Evolutionary conservation across 2,113 vertebrate species (phyloP).

Genomic region (Cathartes aura): DNA sequence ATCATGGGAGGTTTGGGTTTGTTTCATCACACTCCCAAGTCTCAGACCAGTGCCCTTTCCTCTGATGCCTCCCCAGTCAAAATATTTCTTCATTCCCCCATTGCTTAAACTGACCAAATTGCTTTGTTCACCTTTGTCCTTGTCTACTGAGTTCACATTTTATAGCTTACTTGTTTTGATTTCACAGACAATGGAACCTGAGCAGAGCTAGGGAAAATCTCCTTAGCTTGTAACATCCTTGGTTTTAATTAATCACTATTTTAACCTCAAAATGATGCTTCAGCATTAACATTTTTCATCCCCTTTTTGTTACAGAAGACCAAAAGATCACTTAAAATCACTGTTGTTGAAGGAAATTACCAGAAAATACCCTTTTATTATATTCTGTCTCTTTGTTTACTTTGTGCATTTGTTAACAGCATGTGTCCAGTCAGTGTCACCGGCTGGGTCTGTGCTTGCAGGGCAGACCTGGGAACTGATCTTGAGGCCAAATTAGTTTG

Average conservation of each 20-base stretch:
- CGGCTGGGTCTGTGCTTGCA: neutral
- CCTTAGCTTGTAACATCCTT: neutral
- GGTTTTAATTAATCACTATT: neutral
- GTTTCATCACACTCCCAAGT: neutral
- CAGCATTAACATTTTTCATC: neutral
- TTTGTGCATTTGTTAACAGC: constrained; percentile 10
- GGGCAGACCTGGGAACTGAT: neutral
- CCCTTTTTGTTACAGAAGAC: neutral
- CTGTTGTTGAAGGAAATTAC: neutral
- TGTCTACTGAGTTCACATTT: neutral
- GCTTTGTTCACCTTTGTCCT: neutral
- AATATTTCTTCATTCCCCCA: constrained; percentile 22
- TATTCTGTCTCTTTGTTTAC: neutral
- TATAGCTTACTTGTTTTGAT: neutral
- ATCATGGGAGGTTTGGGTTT: neutral
- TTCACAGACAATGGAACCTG: neutral
- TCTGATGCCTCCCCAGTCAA: neutral
- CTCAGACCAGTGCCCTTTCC: neutral
- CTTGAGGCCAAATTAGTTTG: neutral
- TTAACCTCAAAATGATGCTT: neutral
- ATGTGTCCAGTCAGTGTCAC: neutral
- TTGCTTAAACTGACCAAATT: constrained; percentile 2
- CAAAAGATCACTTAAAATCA: neutral
- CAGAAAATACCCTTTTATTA: neutral
- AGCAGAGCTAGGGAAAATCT: neutral